Percentiles rank a stretch among this genome's conserved stretches.
These are phyloP conservation scores for Perithous albicinctus DNA, from an alignment of 2,888 invertebrate genomes.

Conservation along the genomic window DNA sequence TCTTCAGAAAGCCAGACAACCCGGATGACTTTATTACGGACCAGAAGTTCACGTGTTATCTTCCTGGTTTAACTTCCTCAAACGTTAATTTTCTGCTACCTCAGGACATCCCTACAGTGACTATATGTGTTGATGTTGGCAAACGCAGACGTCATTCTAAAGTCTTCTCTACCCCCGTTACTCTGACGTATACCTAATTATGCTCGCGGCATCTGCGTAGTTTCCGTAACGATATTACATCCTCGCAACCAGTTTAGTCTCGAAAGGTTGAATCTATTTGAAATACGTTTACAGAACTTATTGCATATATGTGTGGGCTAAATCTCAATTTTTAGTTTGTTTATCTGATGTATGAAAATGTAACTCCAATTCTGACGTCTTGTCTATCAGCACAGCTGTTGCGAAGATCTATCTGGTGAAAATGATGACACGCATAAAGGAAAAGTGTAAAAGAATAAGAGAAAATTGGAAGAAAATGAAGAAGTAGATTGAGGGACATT, in stretches of 20 bases:
- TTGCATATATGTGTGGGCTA: background rate
- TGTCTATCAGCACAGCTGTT: background rate
- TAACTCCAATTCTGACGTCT: background rate
- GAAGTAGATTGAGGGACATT: background rate
- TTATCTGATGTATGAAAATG: too few relatives aligned
- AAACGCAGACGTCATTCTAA: conserved; percentile 15
- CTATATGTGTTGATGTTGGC: conserved; percentile 3
- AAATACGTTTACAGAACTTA: conserved; percentile 24
- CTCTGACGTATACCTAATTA: conserved; percentile 18
- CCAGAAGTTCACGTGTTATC: background rate
- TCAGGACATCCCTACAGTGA: background rate
- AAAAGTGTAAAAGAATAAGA: background rate
- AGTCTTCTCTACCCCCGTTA: background rate
- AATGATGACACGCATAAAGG: background rate
- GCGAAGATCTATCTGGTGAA: background rate
- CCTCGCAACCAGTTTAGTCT: background rate
- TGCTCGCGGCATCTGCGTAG: conserved; percentile 1
- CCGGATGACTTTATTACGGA: conserved; percentile 1
- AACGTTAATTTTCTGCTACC: background rate
- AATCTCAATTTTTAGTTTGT: background rate
- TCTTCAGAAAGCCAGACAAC: background rate
- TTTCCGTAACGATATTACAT: background rate
- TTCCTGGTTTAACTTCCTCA: conserved; percentile 5
- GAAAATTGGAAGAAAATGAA: background rate
- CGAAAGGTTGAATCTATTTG: conserved; percentile 29